phyloP scores from a whole-genome alignment of 2,797 vertebrate species.

The Parambassis ranga region DNA sequence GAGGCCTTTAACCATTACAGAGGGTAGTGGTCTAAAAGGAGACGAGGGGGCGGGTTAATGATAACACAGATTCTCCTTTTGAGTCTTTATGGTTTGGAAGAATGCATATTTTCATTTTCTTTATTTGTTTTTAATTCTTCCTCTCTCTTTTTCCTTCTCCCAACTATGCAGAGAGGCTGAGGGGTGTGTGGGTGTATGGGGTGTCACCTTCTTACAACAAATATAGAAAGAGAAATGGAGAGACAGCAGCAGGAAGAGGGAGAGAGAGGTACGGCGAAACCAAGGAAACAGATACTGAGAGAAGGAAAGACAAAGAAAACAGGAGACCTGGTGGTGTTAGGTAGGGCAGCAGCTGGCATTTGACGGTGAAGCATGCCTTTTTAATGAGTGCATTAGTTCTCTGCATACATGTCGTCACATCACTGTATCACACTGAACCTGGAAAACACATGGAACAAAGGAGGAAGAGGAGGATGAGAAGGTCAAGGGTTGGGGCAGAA shows the following conservation, averaged over 20 bases:
- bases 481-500: conserved; percentile 48
- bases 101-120: conserved; percentile 57
- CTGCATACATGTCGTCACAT: conserved; percentile 69
- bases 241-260: conserved; percentile 49
- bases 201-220: conserved; percentile 72
- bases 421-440: conserved; percentile 45
- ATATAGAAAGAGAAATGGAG: conserved; percentile 66
- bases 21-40: conserved; percentile 31
- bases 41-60: conserved; percentile 27
- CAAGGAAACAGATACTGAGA: conserved; percentile 51
- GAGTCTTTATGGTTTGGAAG: conserved; percentile 47
- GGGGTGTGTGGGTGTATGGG: conserved; percentile 61
- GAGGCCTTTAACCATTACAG: conserved; percentile 64
- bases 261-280: conserved; percentile 49
- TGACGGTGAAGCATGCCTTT: conserved; percentile 79
- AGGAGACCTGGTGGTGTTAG: conserved; percentile 29
- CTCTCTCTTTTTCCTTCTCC: conserved; percentile 33
- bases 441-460: conserved; percentile 35
- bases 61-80: conserved; percentile 45
- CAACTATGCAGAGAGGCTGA: conserved; percentile 59
- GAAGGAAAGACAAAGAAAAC: conserved; percentile 57
- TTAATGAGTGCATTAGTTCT: conserved; percentile 79
- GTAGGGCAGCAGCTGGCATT: conserved; percentile 73
- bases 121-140: conserved; percentile 52
- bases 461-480: conserved; percentile 44